phyloP scores from a whole-genome alignment of 35 echinoderm and acorn worm genomes.

The Hemicentrotus pulcherrimus region DNA sequence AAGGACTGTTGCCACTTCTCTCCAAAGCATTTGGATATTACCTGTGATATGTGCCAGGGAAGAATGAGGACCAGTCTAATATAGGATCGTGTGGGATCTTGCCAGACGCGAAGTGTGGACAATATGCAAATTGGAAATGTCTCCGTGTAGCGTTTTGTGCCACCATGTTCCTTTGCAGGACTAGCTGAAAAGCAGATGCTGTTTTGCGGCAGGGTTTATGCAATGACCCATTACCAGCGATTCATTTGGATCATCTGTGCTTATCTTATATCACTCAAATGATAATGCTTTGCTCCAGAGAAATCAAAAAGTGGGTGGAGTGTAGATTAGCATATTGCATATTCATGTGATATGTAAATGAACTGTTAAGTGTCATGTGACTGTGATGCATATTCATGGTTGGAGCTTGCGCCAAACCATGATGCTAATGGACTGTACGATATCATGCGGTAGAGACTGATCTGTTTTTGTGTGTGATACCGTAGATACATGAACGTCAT shows the following conservation, averaged over 20 bases:
- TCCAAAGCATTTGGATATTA: not conserved
- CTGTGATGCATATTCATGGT: not conserved
- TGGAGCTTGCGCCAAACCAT: not conserved
- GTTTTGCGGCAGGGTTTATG: not conserved
- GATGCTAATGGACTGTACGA: not conserved
- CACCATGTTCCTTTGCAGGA: not conserved
- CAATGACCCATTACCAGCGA: not conserved
- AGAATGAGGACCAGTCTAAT: not conserved
- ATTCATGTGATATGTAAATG: not conserved
- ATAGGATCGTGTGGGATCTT: not conserved
- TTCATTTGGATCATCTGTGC: not conserved
- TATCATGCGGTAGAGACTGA: not conserved
- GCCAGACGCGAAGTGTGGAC: not conserved
- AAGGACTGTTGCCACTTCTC: conserved; percentile 1
- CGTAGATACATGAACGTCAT: not conserved
- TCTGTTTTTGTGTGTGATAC: not conserved
- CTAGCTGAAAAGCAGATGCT: not conserved
- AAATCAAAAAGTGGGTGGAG: not conserved
- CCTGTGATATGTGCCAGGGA: not conserved
- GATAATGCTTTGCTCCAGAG: not conserved
- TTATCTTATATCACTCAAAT: not conserved
- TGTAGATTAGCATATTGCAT: not conserved
- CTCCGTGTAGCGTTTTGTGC: not conserved
- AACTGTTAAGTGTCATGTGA: not conserved
- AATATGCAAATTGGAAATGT: not conserved